A percentile compares a stretch with the other conserved stretches of the same genome.
phyloP scores from a whole-genome alignment of 2,113 vertebrate genomes.

The Henicopernis longicauda region DNA sequence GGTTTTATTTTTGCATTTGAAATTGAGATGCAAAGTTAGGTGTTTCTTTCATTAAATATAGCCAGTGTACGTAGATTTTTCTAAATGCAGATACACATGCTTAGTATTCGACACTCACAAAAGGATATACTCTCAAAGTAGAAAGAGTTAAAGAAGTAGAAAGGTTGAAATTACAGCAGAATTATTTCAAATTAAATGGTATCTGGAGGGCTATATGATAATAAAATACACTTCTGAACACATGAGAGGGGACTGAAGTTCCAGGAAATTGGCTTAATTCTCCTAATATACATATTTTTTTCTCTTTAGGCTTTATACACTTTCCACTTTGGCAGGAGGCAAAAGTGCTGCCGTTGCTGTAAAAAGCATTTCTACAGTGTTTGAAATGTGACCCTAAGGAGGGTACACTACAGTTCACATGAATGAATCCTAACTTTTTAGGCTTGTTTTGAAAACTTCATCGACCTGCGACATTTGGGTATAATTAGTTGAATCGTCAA shows the following conservation, averaged over 20 bases:
- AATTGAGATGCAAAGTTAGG: neutral
- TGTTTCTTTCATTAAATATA: neutral
- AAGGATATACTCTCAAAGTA: neutral
- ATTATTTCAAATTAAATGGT: neutral
- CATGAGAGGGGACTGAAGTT: neutral
- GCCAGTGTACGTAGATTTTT: neutral
- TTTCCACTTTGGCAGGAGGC: neutral
- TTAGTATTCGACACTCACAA: neutral
- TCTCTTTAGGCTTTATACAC: neutral
- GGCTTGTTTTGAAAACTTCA: slow-evolving; percentile 13
- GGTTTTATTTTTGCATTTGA: neutral
- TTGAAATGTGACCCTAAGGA: neutral
- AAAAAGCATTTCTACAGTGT: neutral
- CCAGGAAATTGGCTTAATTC: slow-evolving; percentile 22
- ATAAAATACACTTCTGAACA: neutral
- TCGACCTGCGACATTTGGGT: neutral
- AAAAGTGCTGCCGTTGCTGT: neutral
- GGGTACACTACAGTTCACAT: neutral
- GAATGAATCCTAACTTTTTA: neutral
- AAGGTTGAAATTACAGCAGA: neutral
- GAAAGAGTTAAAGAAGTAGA: neutral
- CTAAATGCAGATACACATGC: neutral
- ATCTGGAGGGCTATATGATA: neutral
- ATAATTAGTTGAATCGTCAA: neutral
- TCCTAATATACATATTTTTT: neutral